These are phyloP conservation scores for Nannospalax galili DNA, from an alignment of 2,113 vertebrate genomes.

Conservation along the genomic window DNA sequence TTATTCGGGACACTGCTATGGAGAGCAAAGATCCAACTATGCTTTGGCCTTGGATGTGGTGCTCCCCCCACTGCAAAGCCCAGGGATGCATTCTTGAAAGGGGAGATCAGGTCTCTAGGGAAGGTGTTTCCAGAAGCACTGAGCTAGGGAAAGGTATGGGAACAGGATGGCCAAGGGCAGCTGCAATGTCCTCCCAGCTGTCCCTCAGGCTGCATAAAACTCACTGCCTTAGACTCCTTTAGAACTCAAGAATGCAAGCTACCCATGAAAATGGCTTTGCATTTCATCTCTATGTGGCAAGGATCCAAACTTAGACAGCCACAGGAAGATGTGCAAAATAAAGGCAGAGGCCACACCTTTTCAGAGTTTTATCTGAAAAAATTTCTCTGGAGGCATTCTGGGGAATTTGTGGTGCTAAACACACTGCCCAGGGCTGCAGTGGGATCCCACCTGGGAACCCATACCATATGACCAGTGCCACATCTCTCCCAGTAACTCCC, in stretches of 20 bases:
- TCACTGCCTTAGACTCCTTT: background rate
- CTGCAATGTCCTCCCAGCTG: no score
- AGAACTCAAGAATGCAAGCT: background rate
- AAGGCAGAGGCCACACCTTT: background rate
- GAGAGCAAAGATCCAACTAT: background rate
- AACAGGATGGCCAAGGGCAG: background rate
- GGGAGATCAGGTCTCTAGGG: background rate
- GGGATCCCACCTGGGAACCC: background rate
- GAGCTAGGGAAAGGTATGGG: background rate
- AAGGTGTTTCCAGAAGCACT: background rate
- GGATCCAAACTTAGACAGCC: background rate
- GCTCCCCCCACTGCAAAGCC: background rate
- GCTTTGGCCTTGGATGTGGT: background rate
- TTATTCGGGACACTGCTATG: background rate
- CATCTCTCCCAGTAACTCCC: background rate
- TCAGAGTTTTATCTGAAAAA: background rate
- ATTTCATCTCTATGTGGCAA: background rate
- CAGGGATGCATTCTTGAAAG: background rate
- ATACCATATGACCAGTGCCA: no score
- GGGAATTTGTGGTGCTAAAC: background rate
- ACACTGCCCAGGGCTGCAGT: accelerated
- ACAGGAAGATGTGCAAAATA: background rate
- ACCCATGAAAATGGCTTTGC: background rate
- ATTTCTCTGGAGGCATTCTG: background rate
- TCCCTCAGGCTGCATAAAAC: background rate